Base-by-base conservation (phyloP, 1,140 invertebrate species). In the Kradibia gibbosae region DNA sequence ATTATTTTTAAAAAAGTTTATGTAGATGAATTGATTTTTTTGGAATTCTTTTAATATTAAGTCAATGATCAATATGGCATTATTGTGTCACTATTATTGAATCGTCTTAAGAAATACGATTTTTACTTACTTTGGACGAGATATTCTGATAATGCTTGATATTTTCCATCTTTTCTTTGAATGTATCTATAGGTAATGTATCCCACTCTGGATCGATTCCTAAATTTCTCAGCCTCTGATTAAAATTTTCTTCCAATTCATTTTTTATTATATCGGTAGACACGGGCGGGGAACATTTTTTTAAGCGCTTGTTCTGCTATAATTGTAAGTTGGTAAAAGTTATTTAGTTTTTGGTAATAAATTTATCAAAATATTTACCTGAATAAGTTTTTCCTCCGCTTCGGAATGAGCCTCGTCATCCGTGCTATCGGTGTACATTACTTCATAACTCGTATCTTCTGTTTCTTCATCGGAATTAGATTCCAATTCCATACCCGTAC, bases 181-280 rank as follows among this genome's bases (percentile, higher is more conserved):
- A 94, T 36, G 90, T 89, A 76, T 86, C 89, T 82, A 87, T 85
- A 0, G 92, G 89, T 84, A 94, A 88, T 72, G 91, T 91, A 17
- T 87, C 90, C 89, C 91, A 93, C 42, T 93, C 90, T 10, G 93
- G 92, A 87, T 93, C 93, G 13, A 94, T 90, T 50, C 93, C 93
- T 50, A 93, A 86, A 80, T 92, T 89, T 80, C 88, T 88, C 82
- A 94, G 83, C 78, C 88, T 89, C 13, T 86, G 82, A 34, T 90
- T 83, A 39, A 91, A 88, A 62, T 82, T 79, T 34, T 88, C 78
- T 42, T 82, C 72, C 55, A 89, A 73, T 57, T 88, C 85, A 74
- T 84, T 74, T 36, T 84, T 87, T 8, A 88, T 76, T 67, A 86
- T 82, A 7, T 85, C 76, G 1, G 84, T 71, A 13, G 79, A 76